These are phyloP conservation scores for Protomyctophum bolini DNA, from an alignment of 2,113 vertebrate species.

Conservation along the genomic window DNA sequence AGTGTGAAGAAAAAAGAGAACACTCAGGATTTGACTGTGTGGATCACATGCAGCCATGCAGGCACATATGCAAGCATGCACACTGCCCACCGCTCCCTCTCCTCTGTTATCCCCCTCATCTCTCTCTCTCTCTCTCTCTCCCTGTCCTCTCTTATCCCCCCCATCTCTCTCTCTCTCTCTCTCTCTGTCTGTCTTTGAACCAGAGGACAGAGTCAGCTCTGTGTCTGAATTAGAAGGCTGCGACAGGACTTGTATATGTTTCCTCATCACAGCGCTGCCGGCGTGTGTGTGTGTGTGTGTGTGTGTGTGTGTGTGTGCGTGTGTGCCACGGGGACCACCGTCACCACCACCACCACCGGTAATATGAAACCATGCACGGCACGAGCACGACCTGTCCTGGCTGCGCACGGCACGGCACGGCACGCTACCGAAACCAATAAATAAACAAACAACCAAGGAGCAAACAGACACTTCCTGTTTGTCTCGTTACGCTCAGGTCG, in stretches of 20 bases:
- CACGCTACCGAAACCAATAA: constrained; percentile 25
- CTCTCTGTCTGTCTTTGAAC: constrained; percentile 16
- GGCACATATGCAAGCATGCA: background rate
- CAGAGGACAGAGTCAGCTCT: constrained; percentile 53
- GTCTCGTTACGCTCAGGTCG: constrained; percentile 72
- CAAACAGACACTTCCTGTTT: constrained; percentile 77
- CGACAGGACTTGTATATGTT: constrained; percentile 31
- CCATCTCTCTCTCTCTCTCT: constrained; percentile 22
- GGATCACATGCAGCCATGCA: background rate
- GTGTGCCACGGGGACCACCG: constrained; percentile 36
- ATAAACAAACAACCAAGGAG: background rate
- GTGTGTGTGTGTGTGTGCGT: too few relatives aligned
- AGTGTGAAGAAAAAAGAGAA: too few relatives aligned
- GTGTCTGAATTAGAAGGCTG: constrained; percentile 59
- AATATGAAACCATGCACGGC: constrained; percentile 45
- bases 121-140: constrained; percentile 13
- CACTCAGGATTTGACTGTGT: too few relatives aligned
- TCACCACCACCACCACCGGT: constrained; percentile 32
- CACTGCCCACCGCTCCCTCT: constrained; percentile 1
- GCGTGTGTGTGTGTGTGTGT: constrained; percentile 29
- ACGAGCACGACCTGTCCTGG: too few relatives aligned
- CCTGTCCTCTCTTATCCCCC: constrained; percentile 17
- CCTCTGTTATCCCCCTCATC: constrained; percentile 21
- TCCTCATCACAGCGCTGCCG: constrained; percentile 31
- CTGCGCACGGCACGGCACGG: background rate